Percentiles rank a stretch among this genome's conserved stretches.
Evolutionary conservation across 2,888 invertebrate species (phyloP).

Genomic region (Lymantria dispar): DNA sequence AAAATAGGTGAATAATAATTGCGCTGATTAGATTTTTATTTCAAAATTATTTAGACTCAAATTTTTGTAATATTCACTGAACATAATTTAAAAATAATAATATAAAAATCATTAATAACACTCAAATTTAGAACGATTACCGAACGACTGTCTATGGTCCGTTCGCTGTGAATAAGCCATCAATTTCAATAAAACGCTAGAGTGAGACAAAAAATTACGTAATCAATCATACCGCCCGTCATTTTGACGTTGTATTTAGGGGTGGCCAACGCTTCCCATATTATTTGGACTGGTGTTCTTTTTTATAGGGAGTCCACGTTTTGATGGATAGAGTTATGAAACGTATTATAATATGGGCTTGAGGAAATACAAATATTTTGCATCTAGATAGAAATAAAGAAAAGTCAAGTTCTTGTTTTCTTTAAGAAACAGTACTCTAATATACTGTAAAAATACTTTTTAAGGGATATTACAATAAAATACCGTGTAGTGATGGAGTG

Average conservation of each 20-base stretch:
- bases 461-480: too few species aligned
- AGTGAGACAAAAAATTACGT: slow-evolving; percentile 40
- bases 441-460: too few species aligned
- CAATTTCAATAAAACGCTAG: slow-evolving; percentile 44
- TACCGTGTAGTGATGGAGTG: too few species aligned
- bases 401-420: too few species aligned
- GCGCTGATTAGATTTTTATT: too few species aligned
- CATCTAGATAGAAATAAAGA: too few species aligned
- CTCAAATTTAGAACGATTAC: slow-evolving; percentile 37
- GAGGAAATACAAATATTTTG: background rate
- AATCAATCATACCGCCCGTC: slow-evolving; percentile 41
- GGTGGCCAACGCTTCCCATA: slow-evolving; percentile 28
- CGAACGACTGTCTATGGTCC: slow-evolving; percentile 30
- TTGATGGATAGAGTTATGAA: slow-evolving; percentile 9
- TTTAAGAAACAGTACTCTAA: too few species aligned
- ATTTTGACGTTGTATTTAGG: slow-evolving; percentile 31
- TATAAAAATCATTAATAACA: slow-evolving; percentile 31
- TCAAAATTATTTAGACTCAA: too few species aligned
- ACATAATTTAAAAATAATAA: slow-evolving; percentile 11
- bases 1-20: too few species aligned
- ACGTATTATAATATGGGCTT: background rate
- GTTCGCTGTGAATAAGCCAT: slow-evolving; percentile 35
- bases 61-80: background rate
- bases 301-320: slow-evolving; percentile 11
- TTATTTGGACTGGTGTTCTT: slow-evolving; percentile 19